Conservation (phyloP, 1,140 invertebrate genomes). For the Drosophila suzukii region DNA sequence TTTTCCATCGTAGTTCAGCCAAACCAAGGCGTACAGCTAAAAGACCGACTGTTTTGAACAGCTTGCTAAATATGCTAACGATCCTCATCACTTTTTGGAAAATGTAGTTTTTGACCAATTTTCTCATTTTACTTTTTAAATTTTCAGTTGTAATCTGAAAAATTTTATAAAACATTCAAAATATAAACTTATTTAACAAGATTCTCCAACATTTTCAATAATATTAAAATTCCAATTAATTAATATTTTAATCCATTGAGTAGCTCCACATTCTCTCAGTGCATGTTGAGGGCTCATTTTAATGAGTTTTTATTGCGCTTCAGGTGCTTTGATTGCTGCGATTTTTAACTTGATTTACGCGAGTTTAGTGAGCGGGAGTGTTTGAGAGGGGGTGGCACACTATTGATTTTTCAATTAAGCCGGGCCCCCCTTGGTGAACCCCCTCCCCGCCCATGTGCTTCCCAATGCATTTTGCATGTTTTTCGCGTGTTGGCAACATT, state of each 20-base stretch:
- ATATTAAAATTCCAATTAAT: no score
- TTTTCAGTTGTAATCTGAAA: no score
- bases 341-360: slow-evolving; percentile 82
- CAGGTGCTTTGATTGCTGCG: slow-evolving; percentile 79
- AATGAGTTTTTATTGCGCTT: slow-evolving; percentile 82
- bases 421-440: slow-evolving; percentile 9
- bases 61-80: no score
- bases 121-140: no score
- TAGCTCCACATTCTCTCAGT: slow-evolving; percentile 10
- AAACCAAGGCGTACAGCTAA: no score
- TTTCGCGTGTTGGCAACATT: slow-evolving; percentile 68
- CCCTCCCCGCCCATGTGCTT: background rate
- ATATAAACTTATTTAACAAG: no score
- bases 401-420: slow-evolving; percentile 82
- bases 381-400: slow-evolving; percentile 17
- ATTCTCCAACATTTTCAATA: no score
- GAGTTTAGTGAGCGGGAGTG: slow-evolving; percentile 46
- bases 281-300: slow-evolving; percentile 51
- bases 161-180: no score
- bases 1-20: no score
- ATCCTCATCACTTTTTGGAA: no score
- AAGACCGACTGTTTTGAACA: no score
- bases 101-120: no score
- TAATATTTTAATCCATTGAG: background rate
- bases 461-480: slow-evolving; percentile 80